Conservation (phyloP, 2,113 vertebrate genomes). For the Chroicocephalus ridibundus region DNA sequence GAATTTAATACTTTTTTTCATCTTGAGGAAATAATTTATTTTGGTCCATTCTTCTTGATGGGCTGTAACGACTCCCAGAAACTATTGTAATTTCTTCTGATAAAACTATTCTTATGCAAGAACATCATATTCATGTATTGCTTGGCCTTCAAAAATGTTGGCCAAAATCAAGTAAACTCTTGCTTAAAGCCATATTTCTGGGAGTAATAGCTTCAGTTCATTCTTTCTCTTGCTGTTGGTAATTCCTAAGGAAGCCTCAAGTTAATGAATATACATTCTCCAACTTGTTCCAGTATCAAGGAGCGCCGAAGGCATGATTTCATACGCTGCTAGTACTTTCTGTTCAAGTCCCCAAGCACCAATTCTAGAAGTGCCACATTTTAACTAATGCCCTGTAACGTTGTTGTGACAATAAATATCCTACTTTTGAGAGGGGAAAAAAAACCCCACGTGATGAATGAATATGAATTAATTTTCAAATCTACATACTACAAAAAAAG, state of each 20-base stretch:
- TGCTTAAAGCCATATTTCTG: not conserved
- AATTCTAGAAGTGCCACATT: not conserved
- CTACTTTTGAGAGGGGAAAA: not conserved
- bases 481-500: not conserved
- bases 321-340: not conserved
- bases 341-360: not conserved
- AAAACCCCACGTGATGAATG: not conserved
- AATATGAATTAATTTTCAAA: not conserved
- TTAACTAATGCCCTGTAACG: not conserved
- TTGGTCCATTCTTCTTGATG: not conserved
- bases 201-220: not conserved
- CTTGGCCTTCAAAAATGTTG: not conserved
- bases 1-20: not conserved
- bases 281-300: not conserved
- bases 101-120: not conserved
- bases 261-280: not conserved
- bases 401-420: not conserved
- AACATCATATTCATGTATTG: not conserved
- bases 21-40: not conserved
- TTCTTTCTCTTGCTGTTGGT: not conserved
- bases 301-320: not conserved
- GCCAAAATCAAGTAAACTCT: not conserved
- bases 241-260: not conserved
- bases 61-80: not conserved
- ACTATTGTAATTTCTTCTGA: not conserved